Percentiles rank a stretch among this genome's conserved stretches.
Evolutionary conservation across 2,888 invertebrate genomes (phyloP).

Genomic region (Cheilosia scutellata): DNA sequence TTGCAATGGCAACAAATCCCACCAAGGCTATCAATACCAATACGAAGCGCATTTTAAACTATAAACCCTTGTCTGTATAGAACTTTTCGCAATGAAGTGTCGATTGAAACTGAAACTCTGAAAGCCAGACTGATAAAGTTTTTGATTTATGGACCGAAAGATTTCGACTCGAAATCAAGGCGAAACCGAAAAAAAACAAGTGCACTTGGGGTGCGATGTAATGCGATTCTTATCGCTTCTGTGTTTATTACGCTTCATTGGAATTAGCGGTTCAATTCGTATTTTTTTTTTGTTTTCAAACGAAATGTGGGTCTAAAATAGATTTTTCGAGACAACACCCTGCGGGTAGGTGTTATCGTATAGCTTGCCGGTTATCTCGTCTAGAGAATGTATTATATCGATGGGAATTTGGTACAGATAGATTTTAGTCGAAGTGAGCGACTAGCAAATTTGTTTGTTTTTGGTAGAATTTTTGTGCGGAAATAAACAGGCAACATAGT

Average conservation of each 20-base stretch:
- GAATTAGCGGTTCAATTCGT: constrained; percentile 13
- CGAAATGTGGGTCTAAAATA: neutral
- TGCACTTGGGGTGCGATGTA: constrained; percentile 27
- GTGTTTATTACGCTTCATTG: constrained; percentile 18
- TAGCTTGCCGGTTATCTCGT: constrained; percentile 13
- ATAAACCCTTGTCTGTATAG: neutral
- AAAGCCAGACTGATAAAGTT: constrained; percentile 27
- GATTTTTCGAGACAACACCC: neutral
- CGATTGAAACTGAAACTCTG: constrained; percentile 29
- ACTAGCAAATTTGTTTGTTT: neutral
- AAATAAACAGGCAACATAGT: neutral
- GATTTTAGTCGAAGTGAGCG: too few species aligned
- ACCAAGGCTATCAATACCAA: constrained; percentile 27
- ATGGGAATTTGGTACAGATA: neutral
- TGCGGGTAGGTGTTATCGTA: neutral
- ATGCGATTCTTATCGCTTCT: constrained; percentile 28
- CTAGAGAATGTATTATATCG: neutral
- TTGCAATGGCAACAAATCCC: constrained; percentile 40
- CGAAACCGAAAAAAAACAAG: constrained; percentile 10
- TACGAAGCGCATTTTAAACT: constrained; percentile 39
- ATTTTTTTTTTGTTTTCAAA: neutral
- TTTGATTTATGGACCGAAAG: neutral
- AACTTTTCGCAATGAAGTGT: constrained; percentile 51
- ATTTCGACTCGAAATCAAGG: constrained; percentile 23
- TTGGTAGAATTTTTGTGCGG: neutral